Evolutionary conservation across 2,797 vertebrate genomes (phyloP), one percentile per base, ranked within the genome.

Genomic region (Pangasius macronema): DNA sequence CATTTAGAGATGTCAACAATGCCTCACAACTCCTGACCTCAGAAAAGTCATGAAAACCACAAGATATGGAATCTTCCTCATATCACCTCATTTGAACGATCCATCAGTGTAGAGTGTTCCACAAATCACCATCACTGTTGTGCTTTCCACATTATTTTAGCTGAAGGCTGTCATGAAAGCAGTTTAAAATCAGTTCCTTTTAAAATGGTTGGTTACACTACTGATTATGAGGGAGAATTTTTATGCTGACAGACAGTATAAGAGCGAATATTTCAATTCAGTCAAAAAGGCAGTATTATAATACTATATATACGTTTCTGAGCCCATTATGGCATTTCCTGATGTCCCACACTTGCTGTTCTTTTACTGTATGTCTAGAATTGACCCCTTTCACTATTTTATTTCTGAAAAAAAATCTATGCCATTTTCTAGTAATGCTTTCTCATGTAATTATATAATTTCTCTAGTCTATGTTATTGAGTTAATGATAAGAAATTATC

Each of bases 121-220:
- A 68, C 22, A 30, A 11, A 82, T 84, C 87, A 76, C 55, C 42
- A 33, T 10, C 73, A 59, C 22, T 88, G 59, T 82, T 85, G 73
- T 83, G n/a, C 59, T 65, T 80, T 76, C 20, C 72, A 18, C 63
- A 82, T 89, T 77, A 63, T 75, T 86, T 63, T 53, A 53, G 83
- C 55, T 86, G 67, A 87, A 33, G n/a, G 13, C 67, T 82, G 85
- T 68, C 36, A 59, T 61, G 80, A 55, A 83, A 27, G 46, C 24
- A 7, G 81, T 88, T 84, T 86, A 76, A 87, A 82, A 87, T 77
- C 77, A 86, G 84, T 89, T 88, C 24, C 68, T 46, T 59, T 85
- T 89, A 39, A 81, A 91, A 87, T 68, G 61, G 63, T 89, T 85
- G 80, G 82, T 89, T 89, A 85, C 63, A 46, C 51, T n/a, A 22